A percentile compares a stretch with the other conserved stretches of the same genome.
phyloP scores from a whole-genome alignment of 2,797 vertebrate species.

The Ibycter americanus region DNA sequence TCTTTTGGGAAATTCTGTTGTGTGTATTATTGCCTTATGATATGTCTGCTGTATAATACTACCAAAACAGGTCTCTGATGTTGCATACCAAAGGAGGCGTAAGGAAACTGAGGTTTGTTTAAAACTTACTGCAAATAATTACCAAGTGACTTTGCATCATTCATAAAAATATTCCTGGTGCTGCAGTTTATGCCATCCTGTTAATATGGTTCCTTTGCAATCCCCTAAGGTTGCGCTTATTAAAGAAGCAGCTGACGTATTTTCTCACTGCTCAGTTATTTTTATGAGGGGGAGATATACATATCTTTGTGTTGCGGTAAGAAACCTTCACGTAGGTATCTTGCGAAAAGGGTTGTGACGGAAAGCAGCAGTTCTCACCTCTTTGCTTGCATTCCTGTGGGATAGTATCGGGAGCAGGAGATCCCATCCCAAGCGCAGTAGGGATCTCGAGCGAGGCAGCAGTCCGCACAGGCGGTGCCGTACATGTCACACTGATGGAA shows the following conservation, averaged over 20 bases:
- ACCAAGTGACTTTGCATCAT: neutral
- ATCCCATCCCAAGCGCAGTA: slow-evolving; percentile 98
- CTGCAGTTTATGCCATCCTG: neutral
- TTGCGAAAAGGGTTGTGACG: accelerated
- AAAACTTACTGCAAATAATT: neutral
- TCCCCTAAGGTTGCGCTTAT: neutral
- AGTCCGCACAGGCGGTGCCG: slow-evolving; percentile 92
- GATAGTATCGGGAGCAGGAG: slow-evolving; percentile 91
- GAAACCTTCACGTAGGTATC: neutral
- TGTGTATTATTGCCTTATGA: neutral
- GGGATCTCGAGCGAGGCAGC: slow-evolving; percentile 94
- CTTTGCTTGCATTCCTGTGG: slow-evolving; percentile 86
- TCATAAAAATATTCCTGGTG: neutral
- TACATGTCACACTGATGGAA: slow-evolving; percentile 96
- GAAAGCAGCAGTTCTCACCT: slow-evolving; percentile 76
- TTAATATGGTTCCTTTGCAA: neutral
- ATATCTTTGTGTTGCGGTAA: neutral
- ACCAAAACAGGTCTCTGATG: neutral
- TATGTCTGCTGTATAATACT: neutral
- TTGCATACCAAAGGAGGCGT: neutral
- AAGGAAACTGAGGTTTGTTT: neutral
- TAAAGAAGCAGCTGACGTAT: neutral
- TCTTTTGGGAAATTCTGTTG: neutral
- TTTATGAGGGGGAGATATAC: accelerated
- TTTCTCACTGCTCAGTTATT: neutral